phyloP scores from a whole-genome alignment of 1,140 invertebrate species.

The Lasaia peninsularis region DNA sequence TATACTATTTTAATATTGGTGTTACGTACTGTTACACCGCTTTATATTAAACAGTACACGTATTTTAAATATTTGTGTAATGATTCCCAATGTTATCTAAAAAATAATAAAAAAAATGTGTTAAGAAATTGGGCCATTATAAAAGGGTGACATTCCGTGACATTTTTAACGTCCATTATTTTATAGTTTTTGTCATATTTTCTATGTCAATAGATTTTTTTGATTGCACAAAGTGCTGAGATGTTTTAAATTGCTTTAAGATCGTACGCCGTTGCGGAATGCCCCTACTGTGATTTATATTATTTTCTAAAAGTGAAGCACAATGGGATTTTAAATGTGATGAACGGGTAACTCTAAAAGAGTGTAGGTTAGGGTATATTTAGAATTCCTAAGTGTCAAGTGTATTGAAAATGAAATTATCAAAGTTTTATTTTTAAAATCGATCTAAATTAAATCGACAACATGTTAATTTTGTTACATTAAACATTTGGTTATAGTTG shows the following conservation, averaged over 20 bases:
- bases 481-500: not conserved
- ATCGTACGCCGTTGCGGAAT: not conserved
- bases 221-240: not conserved
- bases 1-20: not conserved
- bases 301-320: constrained; percentile 21
- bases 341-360: constrained; percentile 57
- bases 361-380: constrained; percentile 40
- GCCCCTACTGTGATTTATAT: constrained; percentile 5
- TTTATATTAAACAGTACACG: not conserved
- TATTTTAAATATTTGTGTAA: constrained; percentile 3
- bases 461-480: constrained; percentile 5
- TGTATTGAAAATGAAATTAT: not conserved
- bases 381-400: constrained; percentile 7
- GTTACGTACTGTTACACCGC: not conserved
- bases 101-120: not conserved
- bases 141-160: not conserved
- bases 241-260: not conserved
- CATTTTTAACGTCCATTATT: not conserved
- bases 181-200: not conserved
- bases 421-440: constrained; percentile 11
- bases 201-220: not conserved
- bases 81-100: not conserved
- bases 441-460: constrained; percentile 4
- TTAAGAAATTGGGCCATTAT: constrained; percentile 1
- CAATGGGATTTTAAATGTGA: constrained; percentile 43